Conservation (phyloP, 1,140 invertebrate genomes). For the Drosophila truncata region DNA sequence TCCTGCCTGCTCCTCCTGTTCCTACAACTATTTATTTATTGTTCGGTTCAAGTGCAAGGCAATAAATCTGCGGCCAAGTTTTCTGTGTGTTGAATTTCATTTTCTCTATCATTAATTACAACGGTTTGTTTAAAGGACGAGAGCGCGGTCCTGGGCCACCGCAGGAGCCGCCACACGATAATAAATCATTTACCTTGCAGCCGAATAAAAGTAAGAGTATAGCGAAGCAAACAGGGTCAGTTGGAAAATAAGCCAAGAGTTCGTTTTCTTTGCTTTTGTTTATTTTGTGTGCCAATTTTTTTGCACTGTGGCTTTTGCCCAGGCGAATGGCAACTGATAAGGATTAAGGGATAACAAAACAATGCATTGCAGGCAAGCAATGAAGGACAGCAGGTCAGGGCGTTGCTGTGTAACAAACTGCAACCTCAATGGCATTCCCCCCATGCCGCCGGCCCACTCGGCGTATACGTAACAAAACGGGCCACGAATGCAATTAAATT, state of each 20-base stretch:
- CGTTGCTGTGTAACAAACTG: conserved; percentile 26
- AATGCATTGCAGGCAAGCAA: conserved; percentile 55
- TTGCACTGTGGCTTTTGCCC: conserved; percentile 16
- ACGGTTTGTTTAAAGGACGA: conserved; percentile 52
- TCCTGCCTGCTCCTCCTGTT: neutral
- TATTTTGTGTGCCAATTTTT: conserved; percentile 28
- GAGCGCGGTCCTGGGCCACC: conserved; percentile 4
- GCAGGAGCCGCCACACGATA: conserved; percentile 44
- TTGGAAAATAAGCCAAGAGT: conserved; percentile 40
- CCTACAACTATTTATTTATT: conserved; percentile 47
- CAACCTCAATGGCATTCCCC: conserved; percentile 46
- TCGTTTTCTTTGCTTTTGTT: conserved; percentile 19
- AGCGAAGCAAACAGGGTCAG: conserved; percentile 18
- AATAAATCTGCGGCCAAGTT: conserved; percentile 51
- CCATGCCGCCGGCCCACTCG: conserved; percentile 11
- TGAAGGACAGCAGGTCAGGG: conserved; percentile 42
- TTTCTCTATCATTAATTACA: conserved; percentile 57
- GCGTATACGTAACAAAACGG: conserved; percentile 49
- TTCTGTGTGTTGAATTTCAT: conserved; percentile 57
- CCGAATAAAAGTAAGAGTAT: conserved; percentile 43
- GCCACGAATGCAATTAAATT: conserved; percentile 69
- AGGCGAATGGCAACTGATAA: conserved; percentile 59
- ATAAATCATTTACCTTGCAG: conserved; percentile 69
- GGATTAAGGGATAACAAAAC: conserved; percentile 62
- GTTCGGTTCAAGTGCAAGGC: conserved; percentile 52